A percentile compares a stretch with the other conserved stretches of the same genome.
phyloP scores from a whole-genome alignment of 2,113 vertebrate genomes.

The Oryzias woworae region DNA sequence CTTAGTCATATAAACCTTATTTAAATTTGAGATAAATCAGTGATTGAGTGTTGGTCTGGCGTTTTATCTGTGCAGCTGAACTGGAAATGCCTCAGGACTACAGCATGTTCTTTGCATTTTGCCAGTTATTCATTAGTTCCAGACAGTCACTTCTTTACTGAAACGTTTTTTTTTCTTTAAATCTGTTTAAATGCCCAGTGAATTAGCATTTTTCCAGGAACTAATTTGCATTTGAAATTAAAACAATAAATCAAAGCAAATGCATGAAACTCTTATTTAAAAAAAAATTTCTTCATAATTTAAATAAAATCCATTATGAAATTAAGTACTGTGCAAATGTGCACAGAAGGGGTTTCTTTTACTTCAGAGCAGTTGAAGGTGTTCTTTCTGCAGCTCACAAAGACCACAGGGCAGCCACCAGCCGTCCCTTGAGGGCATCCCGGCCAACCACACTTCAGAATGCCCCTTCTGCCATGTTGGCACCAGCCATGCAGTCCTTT shows the following conservation, averaged over 20 bases:
- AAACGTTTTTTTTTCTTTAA: constrained; percentile 21
- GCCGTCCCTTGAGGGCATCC: constrained; percentile 14
- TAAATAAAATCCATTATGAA: not conserved
- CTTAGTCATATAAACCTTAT: too few relatives aligned
- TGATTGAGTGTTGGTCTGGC: constrained; percentile 3
- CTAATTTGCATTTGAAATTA: constrained; percentile 40
- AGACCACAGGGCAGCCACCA: not conserved
- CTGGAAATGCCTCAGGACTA: constrained; percentile 32
- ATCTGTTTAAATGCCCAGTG: constrained; percentile 20
- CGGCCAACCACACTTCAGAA: constrained; percentile 1
- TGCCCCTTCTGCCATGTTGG: constrained; percentile 47
- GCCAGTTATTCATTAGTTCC: constrained; percentile 30
- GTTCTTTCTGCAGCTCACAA: constrained; percentile 24
- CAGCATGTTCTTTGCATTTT: constrained; percentile 24
- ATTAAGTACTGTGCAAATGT: too few relatives aligned
- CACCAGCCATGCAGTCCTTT: not conserved
- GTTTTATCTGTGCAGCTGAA: not conserved
- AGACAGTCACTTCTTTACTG: constrained; percentile 22
- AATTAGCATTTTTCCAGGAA: constrained; percentile 14
- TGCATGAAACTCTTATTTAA: not conserved
- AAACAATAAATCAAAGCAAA: constrained; percentile 21
- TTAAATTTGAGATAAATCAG: not conserved
- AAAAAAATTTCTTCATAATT: not conserved
- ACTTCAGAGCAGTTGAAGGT: too few relatives aligned
- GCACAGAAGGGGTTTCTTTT: too few relatives aligned